A percentile compares a stretch with the other conserved stretches of the same genome.
Evolutionary conservation across 1,140 invertebrate genomes (phyloP).

Genomic region (Drosophila truncata): DNA sequence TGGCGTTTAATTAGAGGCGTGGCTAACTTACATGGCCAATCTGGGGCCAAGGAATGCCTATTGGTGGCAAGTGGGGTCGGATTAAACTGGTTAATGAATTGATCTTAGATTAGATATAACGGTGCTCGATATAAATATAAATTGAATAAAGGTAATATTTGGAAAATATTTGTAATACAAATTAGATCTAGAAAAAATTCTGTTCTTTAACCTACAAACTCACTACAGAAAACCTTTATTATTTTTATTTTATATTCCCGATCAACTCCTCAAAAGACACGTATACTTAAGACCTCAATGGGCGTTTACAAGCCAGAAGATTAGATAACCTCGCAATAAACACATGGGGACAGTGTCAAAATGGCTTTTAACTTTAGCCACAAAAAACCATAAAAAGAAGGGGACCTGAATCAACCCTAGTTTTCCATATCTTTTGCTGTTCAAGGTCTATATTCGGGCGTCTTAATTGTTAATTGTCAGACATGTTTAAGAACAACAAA

Average conservation of each 20-base stretch:
- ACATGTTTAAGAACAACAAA: conserved; percentile 65
- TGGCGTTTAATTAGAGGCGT: conserved; percentile 68
- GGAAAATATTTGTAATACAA: too few species aligned
- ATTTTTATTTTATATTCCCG: background rate
- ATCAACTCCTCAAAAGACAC: background rate
- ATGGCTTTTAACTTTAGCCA: conserved; percentile 53
- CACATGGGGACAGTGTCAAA: conserved; percentile 63
- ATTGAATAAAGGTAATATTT: background rate
- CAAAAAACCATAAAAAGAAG: conserved; percentile 11
- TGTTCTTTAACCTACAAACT: background rate
- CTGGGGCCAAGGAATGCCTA: conserved; percentile 13
- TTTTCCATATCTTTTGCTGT: background rate
- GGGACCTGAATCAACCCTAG: conserved; percentile 28
- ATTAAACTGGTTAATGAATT: conserved; percentile 9
- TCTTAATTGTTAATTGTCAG: conserved; percentile 69
- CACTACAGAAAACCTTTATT: background rate
- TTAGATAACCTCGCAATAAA: conserved; percentile 70
- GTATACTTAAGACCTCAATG: conserved; percentile 1
- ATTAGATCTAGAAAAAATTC: too few species aligned
- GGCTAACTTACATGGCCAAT: conserved; percentile 21
- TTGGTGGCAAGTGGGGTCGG: conserved; percentile 1
- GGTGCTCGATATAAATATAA: background rate
- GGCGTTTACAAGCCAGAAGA: conserved; percentile 51
- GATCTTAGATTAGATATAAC: conserved; percentile 3
- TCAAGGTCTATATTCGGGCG: conserved; percentile 27